Conservation (phyloP, 2,113 vertebrate genomes). For the Dromas ardeola region DNA sequence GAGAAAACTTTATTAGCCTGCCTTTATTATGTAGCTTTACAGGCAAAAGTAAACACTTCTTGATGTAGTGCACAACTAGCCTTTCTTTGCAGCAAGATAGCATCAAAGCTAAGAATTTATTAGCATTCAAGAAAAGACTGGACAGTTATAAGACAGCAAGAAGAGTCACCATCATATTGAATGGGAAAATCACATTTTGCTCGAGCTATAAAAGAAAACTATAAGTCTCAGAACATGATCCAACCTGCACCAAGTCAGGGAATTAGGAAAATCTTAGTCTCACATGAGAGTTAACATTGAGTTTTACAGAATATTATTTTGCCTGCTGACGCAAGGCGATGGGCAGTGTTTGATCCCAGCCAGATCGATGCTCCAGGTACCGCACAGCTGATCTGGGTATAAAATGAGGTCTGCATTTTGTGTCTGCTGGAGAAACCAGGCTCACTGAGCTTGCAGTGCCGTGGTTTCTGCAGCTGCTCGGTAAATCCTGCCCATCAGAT, state of each 20-base stretch:
- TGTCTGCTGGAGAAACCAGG: background rate
- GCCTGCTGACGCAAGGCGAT: background rate
- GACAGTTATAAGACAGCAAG: background rate
- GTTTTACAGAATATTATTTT: background rate
- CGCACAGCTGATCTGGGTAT: fast-evolving
- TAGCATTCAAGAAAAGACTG: background rate
- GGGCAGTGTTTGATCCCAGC: background rate
- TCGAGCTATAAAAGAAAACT: background rate
- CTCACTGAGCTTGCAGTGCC: background rate
- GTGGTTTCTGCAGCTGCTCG: background rate
- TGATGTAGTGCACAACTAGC: background rate
- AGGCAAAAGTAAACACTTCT: background rate
- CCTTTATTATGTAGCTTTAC: background rate
- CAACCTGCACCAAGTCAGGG: background rate
- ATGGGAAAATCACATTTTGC: background rate
- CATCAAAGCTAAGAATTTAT: background rate
- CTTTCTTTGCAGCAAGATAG: background rate
- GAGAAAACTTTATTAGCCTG: background rate
- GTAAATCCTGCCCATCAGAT: background rate
- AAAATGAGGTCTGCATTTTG: background rate
- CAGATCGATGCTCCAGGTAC: background rate
- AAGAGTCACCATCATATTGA: background rate
- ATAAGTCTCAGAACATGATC: background rate
- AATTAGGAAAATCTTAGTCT: background rate
- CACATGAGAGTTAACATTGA: background rate